Base-by-base conservation (phyloP, 1,140 invertebrate species). In the Cephus cinctus region DNA sequence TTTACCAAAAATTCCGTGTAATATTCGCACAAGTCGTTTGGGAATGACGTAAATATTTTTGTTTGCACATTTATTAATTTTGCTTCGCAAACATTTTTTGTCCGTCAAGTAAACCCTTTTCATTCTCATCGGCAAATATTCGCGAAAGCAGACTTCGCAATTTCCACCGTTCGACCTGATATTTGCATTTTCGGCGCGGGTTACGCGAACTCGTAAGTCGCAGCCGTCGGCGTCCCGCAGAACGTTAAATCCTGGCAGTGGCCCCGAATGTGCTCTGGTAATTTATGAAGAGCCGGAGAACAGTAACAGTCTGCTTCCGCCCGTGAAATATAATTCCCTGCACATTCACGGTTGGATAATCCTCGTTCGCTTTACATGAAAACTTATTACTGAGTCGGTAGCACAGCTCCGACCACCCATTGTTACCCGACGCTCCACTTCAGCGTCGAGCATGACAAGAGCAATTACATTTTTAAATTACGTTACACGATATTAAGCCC, bases 391-490 rank as follows among this genome's bases (percentile, higher is more conserved):
- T 62, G 54, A 59, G 56, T 63, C 60, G 60, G 68, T 67, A 69
- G 63, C 63, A 54, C 48, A 43, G 18, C 40, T 43, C 31, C 16
- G 46, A 43, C 22, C 42, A 36, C 44, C 43, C 55, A 59, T 64
- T 63, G 56, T 54, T 57, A 55, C 52, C 50, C 47, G 42, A 23
- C 14, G 32, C 25, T 57, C 47, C 52, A 56, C 62, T 59, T 61
- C 61, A 63, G 51, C 48, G 50, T 56, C 54, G 56, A 57, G 56
- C 57, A 59, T 69, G 69, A 75, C 72, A 73, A 73, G 71, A 75
- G 69, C 71, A 73, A 75, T 75, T 75, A 75, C 71, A 75, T 72
- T 75, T 75, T 75, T 75, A 75, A 75, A 73, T 73, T 75, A 73
- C 69, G 69, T 73, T 75, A 73, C 71, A 73, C 69, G 65, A 72